Percentiles rank a stretch among this genome's conserved stretches.
phyloP scores from a whole-genome alignment of 2,888 invertebrate genomes.

The Oscheius sp. region DNA sequence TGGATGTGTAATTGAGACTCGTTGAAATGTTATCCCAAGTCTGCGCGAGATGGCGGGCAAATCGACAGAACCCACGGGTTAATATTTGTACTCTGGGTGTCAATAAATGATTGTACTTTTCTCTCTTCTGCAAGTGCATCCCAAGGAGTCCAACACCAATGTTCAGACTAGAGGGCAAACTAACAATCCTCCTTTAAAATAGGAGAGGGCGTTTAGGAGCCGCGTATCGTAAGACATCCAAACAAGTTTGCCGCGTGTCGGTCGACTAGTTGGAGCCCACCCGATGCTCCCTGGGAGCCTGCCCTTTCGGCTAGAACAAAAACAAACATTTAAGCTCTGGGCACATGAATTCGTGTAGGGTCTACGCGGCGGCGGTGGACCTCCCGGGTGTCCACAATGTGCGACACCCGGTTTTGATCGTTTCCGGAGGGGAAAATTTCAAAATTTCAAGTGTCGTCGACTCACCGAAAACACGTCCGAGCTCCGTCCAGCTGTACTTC shows the following conservation, averaged over 20 bases:
- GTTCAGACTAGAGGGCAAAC: background rate
- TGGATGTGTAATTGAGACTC: background rate
- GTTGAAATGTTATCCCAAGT: conserved; percentile 4
- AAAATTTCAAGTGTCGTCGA: background rate
- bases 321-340: conserved; percentile 30
- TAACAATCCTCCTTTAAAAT: background rate
- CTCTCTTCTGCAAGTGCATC: background rate
- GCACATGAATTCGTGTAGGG: conserved; percentile 13
- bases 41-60: background rate
- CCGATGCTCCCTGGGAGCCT: conserved; percentile 12
- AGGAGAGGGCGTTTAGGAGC: background rate
- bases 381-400: conserved; percentile 9
- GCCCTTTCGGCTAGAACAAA: background rate
- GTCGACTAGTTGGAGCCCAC: conserved; percentile 2
- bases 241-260: background rate
- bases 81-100: background rate
- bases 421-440: conserved; percentile 1
- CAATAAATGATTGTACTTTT: background rate
- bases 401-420: conserved; percentile 15
- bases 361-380: background rate
- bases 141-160: too few species aligned
- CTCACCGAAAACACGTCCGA: conserved; percentile 63
- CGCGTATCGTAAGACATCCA: background rate
- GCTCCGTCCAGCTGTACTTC: conserved; percentile 74
- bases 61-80: background rate